Base-by-base conservation (phyloP, 2,113 vertebrate genomes). In the Chunga burmeisteri region DNA sequence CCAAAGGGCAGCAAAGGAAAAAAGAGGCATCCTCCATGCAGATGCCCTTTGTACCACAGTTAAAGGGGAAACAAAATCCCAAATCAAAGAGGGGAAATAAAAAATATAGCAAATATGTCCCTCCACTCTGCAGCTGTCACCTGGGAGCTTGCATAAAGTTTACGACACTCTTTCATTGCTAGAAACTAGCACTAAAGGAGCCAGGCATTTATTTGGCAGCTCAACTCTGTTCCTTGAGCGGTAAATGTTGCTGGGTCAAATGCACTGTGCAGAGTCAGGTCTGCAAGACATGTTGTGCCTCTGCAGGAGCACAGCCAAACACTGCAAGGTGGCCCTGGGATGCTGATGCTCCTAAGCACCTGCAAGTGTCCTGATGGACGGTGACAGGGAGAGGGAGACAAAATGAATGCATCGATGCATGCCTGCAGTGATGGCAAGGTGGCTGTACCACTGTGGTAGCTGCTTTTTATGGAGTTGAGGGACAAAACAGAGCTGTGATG, bases 181-280 rank as follows among this genome's bases (percentile, higher is more conserved):
- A 83, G 65, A 86, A 96, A 81, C 56, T 26, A 38, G 50, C 59
- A 86, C 55, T 83, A 94, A 86, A 93, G 84, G 71, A 72, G 21
- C 11, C 40, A 75, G 84, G n/a, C 36, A 16, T 78, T 71, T 87
- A 79, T 91, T 72, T 49, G n/a, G 46, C 44, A 93, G 72, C 47
- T 86, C 29, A 3, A 63, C 55, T 88, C 82, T 78, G 59, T 44
- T 86, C 32, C 46, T 78, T 36, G 52, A 71, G 50, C 52, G 71
- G 67, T 83, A 81, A 85, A 74, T n/a, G 56, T 52, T 83, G 13
- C 83, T 89, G 86, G 10, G 68, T 84, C 68, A 87, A 63, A 75
- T 5, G 42, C 55, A 53, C 8, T n/a, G 4, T 0, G 0, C 27
- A 52, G 32, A 81, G 38, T 18, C 49, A 66, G 50, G 27, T 32